Evolutionary conservation across 2,888 invertebrate genomes (phyloP).

Genomic region (Temnothorax rugatulus): DNA sequence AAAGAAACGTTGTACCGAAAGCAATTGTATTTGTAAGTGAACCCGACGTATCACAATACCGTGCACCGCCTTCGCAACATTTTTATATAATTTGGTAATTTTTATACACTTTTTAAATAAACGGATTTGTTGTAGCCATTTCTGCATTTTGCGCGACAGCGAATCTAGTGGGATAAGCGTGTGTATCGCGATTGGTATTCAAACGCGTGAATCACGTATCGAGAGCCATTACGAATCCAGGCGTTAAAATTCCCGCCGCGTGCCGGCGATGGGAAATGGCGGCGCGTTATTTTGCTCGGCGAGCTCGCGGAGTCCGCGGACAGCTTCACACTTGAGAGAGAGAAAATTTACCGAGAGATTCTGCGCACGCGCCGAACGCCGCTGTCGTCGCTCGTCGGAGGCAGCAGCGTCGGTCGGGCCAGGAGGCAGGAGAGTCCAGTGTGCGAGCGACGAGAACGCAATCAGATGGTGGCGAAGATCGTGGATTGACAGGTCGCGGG

Average conservation of each 20-base stretch:
- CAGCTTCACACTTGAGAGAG: background rate
- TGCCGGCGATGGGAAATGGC: background rate
- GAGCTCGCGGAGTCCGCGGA: background rate
- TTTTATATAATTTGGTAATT: conserved; percentile 65
- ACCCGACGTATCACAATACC: background rate
- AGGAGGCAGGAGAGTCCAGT: conserved; percentile 67
- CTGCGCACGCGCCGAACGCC: conserved; percentile 24
- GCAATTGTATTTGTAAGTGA: conserved; percentile 17
- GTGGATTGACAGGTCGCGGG: conserved; percentile 79
- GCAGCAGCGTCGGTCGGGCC: conserved; percentile 64
- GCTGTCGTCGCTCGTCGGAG: conserved; percentile 61
- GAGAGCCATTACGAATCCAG: no score
- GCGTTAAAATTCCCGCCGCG: conserved; percentile 18
- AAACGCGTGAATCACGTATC: no score
- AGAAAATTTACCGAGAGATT: background rate
- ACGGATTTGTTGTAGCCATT: conserved; percentile 69
- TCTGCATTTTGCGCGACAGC: conserved; percentile 8
- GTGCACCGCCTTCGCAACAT: conserved; percentile 43
- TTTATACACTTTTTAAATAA: conserved; percentile 77
- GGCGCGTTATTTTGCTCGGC: background rate
- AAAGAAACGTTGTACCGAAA: conserved; percentile 23
- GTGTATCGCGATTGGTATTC: no score
- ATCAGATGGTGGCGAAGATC: conserved; percentile 77
- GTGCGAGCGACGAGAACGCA: conserved; percentile 66
- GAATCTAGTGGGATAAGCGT: background rate